Percentiles rank a stretch among this genome's conserved stretches.
Conservation (phyloP, 2,797 vertebrate genomes). For the Ctenosaura bakeri region DNA sequence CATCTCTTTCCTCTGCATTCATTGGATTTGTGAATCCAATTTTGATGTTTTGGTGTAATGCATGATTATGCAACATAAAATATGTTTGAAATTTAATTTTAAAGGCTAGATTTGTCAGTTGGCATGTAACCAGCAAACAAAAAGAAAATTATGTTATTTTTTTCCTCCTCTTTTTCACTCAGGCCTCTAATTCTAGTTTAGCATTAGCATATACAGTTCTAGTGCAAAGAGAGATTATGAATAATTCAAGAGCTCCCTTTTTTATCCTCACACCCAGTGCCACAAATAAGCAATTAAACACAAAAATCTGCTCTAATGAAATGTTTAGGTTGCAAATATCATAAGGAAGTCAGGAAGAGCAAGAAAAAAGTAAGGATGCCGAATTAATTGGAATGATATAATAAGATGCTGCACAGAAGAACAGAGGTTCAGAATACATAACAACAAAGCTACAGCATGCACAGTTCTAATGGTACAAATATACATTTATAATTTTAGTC, state of each 20-base stretch:
- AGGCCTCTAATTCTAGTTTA: slow-evolving; percentile 17
- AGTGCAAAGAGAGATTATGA: slow-evolving; percentile 27
- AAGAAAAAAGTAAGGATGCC: not conserved
- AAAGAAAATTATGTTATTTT: slow-evolving; percentile 29
- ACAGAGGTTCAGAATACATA: slow-evolving; percentile 4
- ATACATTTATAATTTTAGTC: slow-evolving; percentile 25
- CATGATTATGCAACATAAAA: slow-evolving; percentile 1
- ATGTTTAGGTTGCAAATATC: slow-evolving; percentile 39
- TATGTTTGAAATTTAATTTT: slow-evolving; percentile 12
- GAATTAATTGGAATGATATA: slow-evolving; percentile 33
- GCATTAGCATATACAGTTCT: slow-evolving; percentile 28
- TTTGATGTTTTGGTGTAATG: not conserved
- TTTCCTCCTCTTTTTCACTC: not conserved
- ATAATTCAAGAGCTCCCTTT: slow-evolving; percentile 37
- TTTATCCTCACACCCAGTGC: slow-evolving; percentile 19
- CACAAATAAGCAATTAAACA: slow-evolving; percentile 47
- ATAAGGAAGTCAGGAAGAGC: slow-evolving; percentile 22
- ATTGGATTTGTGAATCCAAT: not conserved
- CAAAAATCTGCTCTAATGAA: slow-evolving; percentile 43
- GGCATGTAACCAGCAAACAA: not conserved
- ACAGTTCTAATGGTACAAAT: slow-evolving; percentile 24
- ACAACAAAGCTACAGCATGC: slow-evolving; percentile 9
- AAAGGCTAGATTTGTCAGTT: slow-evolving; percentile 11
- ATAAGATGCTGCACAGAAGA: slow-evolving; percentile 12
- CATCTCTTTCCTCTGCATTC: not conserved